Conservation (phyloP, 2,888 invertebrate species). For the Leptopterna dolabrata region DNA sequence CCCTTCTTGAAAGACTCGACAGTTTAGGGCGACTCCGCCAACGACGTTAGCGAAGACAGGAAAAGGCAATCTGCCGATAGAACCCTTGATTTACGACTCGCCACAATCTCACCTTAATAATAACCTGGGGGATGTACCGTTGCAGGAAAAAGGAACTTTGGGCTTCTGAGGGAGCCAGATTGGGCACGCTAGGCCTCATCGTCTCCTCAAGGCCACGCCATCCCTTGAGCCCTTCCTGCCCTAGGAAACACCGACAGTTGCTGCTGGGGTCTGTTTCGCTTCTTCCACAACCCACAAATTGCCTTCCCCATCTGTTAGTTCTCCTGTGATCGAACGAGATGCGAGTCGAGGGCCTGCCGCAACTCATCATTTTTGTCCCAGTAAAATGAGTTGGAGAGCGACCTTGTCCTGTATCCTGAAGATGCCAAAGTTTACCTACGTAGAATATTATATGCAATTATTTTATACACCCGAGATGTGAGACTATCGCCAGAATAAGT, state of each 20-base stretch:
- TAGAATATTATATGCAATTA: no score
- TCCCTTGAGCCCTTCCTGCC: neutral
- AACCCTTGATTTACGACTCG: neutral
- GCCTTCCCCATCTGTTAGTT: neutral
- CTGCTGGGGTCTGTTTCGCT: neutral
- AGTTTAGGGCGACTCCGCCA: no score
- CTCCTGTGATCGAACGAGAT: neutral
- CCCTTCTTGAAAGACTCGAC: no score
- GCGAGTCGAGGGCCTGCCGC: neutral
- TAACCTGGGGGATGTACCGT: neutral
- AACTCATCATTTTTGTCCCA: neutral
- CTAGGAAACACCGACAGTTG: neutral
- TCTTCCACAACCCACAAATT: neutral
- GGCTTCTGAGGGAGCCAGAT: neutral
- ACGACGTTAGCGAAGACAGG: neutral
- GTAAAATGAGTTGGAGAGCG: no score
- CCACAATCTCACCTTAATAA: neutral
- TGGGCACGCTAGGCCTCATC: conserved; percentile 3
- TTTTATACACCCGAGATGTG: no score
- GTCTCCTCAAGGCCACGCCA: neutral
- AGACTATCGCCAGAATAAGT: no score
- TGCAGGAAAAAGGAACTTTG: neutral
- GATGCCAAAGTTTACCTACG: no score
- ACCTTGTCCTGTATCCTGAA: no score
- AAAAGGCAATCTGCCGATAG: neutral